Conservation (phyloP, 2,797 vertebrate species). For the Lagorchestes hirsutus region DNA sequence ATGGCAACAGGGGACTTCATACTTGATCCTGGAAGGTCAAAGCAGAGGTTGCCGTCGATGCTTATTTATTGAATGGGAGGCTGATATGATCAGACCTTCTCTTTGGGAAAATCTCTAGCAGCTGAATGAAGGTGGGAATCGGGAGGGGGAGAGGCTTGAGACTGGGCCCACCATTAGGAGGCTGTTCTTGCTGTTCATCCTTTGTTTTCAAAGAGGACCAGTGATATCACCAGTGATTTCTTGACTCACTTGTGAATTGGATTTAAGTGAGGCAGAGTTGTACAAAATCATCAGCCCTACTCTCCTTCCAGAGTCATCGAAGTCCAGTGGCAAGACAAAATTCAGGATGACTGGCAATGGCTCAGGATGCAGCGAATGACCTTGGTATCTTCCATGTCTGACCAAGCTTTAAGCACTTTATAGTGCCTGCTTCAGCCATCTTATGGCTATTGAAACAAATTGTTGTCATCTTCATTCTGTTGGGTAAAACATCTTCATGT, state of each 20-base stretch:
- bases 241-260: no score
- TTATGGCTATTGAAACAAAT: background rate
- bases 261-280: no score
- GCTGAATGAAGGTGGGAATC: background rate
- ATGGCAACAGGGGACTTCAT: background rate
- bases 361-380: no score
- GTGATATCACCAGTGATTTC: no score
- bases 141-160: background rate
- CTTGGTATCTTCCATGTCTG: background rate
- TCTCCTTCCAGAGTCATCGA: no score
- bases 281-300: no score
- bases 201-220: no score
- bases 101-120: background rate
- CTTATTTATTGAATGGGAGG: background rate
- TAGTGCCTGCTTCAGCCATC: background rate
- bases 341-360: no score
- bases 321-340: no score
- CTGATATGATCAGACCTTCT: background rate
- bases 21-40: background rate
- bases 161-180: background rate
- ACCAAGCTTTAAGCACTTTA: background rate
- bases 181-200: background rate
- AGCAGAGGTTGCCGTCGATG: background rate
- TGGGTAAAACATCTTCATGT: background rate
- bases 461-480: background rate